phyloP scores from a whole-genome alignment of 2,888 invertebrate species.

The Linyphia triangularis region DNA sequence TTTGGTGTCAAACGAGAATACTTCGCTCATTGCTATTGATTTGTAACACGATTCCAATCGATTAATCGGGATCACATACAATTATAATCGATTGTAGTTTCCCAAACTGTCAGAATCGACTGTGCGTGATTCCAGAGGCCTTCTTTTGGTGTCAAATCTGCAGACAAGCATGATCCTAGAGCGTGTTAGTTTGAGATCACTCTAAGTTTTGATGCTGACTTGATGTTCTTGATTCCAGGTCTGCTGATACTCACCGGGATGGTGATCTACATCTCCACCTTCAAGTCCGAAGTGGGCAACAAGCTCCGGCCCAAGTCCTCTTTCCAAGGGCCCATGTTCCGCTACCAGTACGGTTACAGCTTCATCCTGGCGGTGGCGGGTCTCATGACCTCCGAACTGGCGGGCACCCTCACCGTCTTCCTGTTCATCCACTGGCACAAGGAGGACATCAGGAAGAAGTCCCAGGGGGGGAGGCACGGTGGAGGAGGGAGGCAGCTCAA shows the following conservation, averaged over 20 bases:
- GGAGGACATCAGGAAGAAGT: constrained; percentile 75
- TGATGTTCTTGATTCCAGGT: constrained; percentile 83
- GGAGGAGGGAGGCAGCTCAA: constrained; percentile 74
- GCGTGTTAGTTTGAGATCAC: too few relatives aligned
- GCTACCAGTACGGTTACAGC: constrained; percentile 87
- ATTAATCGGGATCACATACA: too few relatives aligned
- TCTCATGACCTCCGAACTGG: constrained; percentile 90
- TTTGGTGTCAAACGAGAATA: too few relatives aligned
- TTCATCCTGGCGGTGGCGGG: constrained; percentile 92
- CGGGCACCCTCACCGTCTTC: constrained; percentile 92
- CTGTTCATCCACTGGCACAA: constrained; percentile 89
- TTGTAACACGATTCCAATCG: too few relatives aligned
- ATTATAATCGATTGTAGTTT: too few relatives aligned
- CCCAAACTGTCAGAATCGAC: too few relatives aligned
- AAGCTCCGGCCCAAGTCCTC: constrained; percentile 90
- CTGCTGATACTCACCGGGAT: constrained; percentile 93
- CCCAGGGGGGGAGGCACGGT: constrained; percentile 46
- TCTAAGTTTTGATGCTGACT: too few relatives aligned
- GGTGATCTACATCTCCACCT: constrained; percentile 94
- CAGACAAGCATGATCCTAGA: too few relatives aligned
- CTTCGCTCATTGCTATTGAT: too few relatives aligned
- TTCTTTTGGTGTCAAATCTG: too few relatives aligned
- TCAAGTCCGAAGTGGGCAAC: constrained; percentile 93
- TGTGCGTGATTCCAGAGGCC: too few relatives aligned
- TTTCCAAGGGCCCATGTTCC: constrained; percentile 82